phyloP scores from a whole-genome alignment of 2,888 invertebrate species.

The Tuberolachnus salignus region DNA sequence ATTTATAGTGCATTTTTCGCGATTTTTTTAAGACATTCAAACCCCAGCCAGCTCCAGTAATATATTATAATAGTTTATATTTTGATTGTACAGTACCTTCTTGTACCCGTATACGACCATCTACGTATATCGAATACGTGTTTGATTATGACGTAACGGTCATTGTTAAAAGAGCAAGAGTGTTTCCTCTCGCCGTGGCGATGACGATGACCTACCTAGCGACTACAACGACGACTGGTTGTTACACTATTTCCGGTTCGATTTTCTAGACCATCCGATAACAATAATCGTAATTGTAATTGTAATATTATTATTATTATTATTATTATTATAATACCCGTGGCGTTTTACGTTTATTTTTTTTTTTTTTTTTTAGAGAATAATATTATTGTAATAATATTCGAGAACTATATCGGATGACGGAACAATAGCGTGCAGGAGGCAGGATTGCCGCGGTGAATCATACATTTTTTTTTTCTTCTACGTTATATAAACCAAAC shows the following conservation, averaged over 20 bases:
- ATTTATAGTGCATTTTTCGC: too few relatives aligned
- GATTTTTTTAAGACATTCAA: too few relatives aligned
- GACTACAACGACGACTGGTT: not conserved
- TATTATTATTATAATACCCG: not conserved
- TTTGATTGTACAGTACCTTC: conserved; percentile 17
- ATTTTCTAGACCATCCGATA: conserved; percentile 11
- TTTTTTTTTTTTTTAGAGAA: too few relatives aligned
- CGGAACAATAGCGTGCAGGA: conserved; percentile 11
- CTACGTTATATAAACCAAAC: conserved; percentile 12
- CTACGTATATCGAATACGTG: not conserved
- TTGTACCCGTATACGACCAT: not conserved
- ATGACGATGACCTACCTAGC: conserved; percentile 5
- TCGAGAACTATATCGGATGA: not conserved
- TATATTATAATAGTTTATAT: not conserved
- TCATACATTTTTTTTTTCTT: not conserved
- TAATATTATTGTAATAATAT: not conserved
- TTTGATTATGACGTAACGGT: not conserved
- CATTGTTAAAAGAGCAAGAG: conserved; percentile 20
- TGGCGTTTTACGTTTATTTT: not conserved
- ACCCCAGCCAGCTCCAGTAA: too few relatives aligned
- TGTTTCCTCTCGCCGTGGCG: not conserved
- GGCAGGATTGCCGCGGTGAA: not conserved
- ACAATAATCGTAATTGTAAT: conserved; percentile 10
- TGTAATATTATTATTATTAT: conserved; percentile 6
- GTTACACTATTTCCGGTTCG: conserved; percentile 18